A percentile compares a stretch with the other conserved stretches of the same genome.
phyloP scores from a whole-genome alignment of 2,888 invertebrate species.

The Stenchaetothrips biformis region DNA sequence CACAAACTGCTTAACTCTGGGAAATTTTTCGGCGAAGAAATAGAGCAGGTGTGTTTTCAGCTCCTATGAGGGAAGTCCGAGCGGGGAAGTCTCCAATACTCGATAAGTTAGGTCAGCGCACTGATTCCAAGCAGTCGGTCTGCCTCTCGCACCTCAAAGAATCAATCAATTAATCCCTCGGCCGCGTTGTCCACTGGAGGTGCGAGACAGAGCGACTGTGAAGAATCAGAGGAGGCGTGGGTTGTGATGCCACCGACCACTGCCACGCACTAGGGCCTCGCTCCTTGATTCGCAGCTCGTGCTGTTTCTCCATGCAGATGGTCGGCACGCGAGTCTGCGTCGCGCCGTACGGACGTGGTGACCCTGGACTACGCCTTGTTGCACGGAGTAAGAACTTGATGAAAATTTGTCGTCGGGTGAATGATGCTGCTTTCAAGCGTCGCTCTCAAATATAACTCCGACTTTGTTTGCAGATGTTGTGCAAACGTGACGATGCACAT shows the following conservation, averaged over 20 bases:
- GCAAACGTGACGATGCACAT: slow-evolving; percentile 8
- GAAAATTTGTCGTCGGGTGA: not conserved
- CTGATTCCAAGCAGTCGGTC: not conserved
- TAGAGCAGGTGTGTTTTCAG: not conserved
- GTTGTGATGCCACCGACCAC: too few relatives aligned
- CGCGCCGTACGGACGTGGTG: not conserved
- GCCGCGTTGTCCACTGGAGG: not conserved
- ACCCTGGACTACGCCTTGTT: not conserved
- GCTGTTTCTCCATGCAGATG: not conserved
- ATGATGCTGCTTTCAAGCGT: not conserved
- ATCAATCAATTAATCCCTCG: too few relatives aligned
- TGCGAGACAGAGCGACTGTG: too few relatives aligned
- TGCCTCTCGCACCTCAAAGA: not conserved
- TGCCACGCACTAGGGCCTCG: too few relatives aligned
- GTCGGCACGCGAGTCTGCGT: not conserved
- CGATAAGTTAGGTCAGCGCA: not conserved
- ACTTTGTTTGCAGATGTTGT: not conserved
- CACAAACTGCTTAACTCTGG: not conserved
- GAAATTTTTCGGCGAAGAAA: not conserved
- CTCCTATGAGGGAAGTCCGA: not conserved
- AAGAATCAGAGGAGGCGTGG: too few relatives aligned
- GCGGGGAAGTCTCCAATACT: not conserved
- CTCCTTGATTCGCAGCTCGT: not conserved
- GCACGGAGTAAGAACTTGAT: not conserved
- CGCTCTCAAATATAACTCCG: not conserved